These are phyloP conservation scores for Dione juno DNA, from an alignment of 2,888 invertebrate species.

Conservation along the genomic window DNA sequence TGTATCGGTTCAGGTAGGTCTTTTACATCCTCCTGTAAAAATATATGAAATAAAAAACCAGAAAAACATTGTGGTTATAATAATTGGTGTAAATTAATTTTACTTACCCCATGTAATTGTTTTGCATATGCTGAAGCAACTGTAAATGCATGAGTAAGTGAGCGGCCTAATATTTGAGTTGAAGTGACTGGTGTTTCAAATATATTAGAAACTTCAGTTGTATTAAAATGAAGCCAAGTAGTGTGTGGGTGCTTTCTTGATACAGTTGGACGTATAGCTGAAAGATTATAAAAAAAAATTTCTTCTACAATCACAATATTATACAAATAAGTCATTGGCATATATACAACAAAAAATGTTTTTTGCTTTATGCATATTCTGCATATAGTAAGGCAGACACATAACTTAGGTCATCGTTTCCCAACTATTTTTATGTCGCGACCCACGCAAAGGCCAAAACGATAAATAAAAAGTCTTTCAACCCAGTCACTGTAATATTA, in stretches of 20 bases:
- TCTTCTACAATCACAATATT: too few relatives aligned
- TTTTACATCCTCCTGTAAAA: conserved; percentile 82
- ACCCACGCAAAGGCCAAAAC: too few relatives aligned
- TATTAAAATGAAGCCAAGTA: conserved; percentile 88
- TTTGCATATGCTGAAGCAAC: conserved; percentile 91
- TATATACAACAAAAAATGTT: too few relatives aligned
- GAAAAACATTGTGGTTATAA: conserved; percentile 29
- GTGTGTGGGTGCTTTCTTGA: conserved; percentile 88
- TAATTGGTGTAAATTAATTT: conserved; percentile 39
- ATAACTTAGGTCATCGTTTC: too few relatives aligned
- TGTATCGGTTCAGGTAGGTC: conserved; percentile 90
- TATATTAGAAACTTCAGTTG: conserved; percentile 85
- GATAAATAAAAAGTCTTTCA: too few relatives aligned
- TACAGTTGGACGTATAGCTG: conserved; percentile 79
- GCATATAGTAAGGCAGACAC: too few relatives aligned
- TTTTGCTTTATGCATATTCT: too few relatives aligned
- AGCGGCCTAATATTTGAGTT: conserved; percentile 87
- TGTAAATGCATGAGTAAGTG: conserved; percentile 89
- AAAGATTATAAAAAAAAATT: conserved; percentile 43
- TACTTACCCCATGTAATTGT: conserved; percentile 86
- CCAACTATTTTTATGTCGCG: too few relatives aligned
- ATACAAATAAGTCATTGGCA: too few relatives aligned
- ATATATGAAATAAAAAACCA: conserved; percentile 38
- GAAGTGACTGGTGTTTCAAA: conserved; percentile 87
- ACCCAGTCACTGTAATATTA: too few relatives aligned